Conservation (phyloP, 2,797 vertebrate genomes). For the Cercopithecus petaurista region DNA sequence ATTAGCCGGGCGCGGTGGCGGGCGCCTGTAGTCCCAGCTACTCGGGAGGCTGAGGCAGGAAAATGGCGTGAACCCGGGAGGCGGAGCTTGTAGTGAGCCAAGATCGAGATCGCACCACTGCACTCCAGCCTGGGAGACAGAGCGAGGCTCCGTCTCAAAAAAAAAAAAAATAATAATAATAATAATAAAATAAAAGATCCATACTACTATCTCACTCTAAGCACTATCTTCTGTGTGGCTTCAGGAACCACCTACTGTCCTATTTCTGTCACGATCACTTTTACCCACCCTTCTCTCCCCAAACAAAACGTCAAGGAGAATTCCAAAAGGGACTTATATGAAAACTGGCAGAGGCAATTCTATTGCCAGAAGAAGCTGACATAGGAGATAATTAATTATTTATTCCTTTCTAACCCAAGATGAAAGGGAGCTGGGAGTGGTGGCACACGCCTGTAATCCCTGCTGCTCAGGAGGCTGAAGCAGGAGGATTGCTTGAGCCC, state of each 20-base stretch:
- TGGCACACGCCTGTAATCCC: background rate
- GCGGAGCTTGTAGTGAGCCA: no score
- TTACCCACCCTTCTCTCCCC: background rate
- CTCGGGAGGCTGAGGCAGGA: no score
- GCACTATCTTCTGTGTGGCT: background rate
- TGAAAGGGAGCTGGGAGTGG: background rate
- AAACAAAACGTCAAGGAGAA: background rate
- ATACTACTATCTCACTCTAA: background rate
- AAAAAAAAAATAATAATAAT: no score
- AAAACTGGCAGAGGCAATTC: background rate
- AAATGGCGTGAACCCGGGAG: no score
- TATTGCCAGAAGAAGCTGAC: background rate
- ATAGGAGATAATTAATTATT: background rate
- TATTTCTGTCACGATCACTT: background rate
- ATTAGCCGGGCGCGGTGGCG: no score
- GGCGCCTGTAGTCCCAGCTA: no score
- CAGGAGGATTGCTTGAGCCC: background rate
- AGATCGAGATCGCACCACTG: no score
- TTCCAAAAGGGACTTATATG: background rate
- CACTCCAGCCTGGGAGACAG: no score
- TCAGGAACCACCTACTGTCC: background rate
- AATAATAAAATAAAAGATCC: background rate
- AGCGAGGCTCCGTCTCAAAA: no score
- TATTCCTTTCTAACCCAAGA: slow-evolving; percentile 8
- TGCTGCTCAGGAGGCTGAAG: background rate